Base-by-base conservation (phyloP, 2,797 vertebrate genomes). In the Tapirus indicus region DNA sequence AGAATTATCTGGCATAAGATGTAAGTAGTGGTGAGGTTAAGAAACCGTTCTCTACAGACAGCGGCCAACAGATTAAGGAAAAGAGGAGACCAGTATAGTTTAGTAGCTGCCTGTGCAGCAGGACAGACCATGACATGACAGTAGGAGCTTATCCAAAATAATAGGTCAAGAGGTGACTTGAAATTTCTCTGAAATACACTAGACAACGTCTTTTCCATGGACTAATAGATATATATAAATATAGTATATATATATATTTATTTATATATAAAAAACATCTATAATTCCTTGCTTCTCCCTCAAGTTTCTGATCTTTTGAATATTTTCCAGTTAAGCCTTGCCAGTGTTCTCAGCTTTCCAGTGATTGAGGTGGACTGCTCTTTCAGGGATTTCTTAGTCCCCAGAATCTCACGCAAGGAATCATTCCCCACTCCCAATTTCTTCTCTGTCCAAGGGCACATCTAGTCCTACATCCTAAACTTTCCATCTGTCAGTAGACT, bases 51-150 rank as follows among this genome's bases (percentile, higher is more conserved):
- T 84, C 47, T 86, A 35, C 60, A 87, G 83, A 99, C 99, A 0
- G 99, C 99, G 27, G 99, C 99, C 14, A 99, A 99, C 84, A 97
- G 99, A 13, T 97, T 99, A 96, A 98, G 98, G 98, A 99, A 99
- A 97, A 99, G 99, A 97, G 99, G 99, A 0, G 99, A 99, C 0
- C 99, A 99, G 97, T 99, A 99, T 0, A 99, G 98, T 1, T 98
- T 99, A 97, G 98, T 99, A 44, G 99, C 99, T 0, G 99, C 99
- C 0, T 99, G 99, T 83, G 99, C 99, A 13, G 99, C 99, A 0
- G 99, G 99, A 97, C 99, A 99, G 99, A 4, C 1, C 10, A 69
- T 52, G 17, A 35, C 68, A 60, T 16, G 0, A 23, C 12, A 60
- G 17, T 21, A 58, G 56, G 32, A 72, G 35, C 32, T 72, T 68